Conservation (phyloP, 2,797 vertebrate genomes). For the Pempheris klunzingeri region DNA sequence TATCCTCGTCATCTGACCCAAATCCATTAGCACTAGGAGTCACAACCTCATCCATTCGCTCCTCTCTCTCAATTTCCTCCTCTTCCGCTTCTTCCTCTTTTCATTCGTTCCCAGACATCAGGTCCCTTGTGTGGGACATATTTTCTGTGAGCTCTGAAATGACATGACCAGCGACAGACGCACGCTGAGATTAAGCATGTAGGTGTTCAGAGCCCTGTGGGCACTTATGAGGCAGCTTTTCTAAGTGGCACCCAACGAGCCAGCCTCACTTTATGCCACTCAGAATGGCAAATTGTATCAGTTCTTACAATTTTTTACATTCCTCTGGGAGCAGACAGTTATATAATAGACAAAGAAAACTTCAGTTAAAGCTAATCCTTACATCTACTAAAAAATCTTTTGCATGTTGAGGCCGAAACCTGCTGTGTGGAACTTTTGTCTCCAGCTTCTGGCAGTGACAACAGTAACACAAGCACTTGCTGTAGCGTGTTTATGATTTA, state of each 20-base stretch:
- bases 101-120: slow-evolving; percentile 17
- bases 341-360: neutral
- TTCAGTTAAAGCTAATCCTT: neutral
- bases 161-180: neutral
- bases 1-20: slow-evolving; percentile 52
- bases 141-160: slow-evolving; percentile 16
- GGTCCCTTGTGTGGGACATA: neutral
- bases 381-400: too few relatives aligned
- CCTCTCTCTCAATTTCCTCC: slow-evolving; percentile 32
- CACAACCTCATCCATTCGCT: slow-evolving; percentile 39
- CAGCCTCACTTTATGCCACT: slow-evolving; percentile 3
- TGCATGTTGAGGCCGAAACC: too few relatives aligned
- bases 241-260: slow-evolving; percentile 14
- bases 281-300: slow-evolving; percentile 12
- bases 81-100: slow-evolving; percentile 9
- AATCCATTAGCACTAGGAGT: slow-evolving; percentile 55
- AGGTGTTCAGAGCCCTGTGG: slow-evolving; percentile 18
- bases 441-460: too few relatives aligned
- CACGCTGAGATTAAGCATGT: slow-evolving; percentile 14
- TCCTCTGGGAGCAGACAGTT: neutral
- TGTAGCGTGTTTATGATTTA: too few relatives aligned
- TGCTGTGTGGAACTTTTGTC: too few relatives aligned
- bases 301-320: neutral
- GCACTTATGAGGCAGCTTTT: slow-evolving; percentile 5
- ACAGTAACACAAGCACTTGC: too few relatives aligned